Conservation (phyloP, 2,113 vertebrate species). For the Nettapus auritus region DNA sequence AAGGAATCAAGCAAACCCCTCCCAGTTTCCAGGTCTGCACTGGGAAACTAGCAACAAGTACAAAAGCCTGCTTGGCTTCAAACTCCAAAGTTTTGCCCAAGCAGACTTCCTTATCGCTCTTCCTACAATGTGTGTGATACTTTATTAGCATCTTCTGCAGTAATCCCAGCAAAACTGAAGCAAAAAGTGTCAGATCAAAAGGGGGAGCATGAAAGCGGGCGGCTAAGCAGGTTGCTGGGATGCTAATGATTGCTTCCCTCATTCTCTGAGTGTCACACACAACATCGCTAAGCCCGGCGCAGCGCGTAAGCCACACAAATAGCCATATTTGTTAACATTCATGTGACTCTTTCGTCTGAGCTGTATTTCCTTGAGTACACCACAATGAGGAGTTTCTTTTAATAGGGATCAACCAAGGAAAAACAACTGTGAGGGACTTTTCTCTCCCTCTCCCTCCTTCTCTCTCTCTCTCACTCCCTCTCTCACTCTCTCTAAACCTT, state of each 20-base stretch:
- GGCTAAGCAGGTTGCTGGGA: slow-evolving; percentile 75
- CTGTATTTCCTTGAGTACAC: slow-evolving; percentile 71
- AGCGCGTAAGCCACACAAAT: slow-evolving; percentile 75
- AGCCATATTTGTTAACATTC: slow-evolving; percentile 76
- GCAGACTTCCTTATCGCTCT: slow-evolving; percentile 69
- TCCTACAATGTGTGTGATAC: slow-evolving; percentile 33
- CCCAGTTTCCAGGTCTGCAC: neutral
- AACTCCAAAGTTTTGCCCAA: slow-evolving; percentile 17
- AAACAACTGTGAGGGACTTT: slow-evolving; percentile 75
- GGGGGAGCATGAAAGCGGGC: slow-evolving; percentile 65
- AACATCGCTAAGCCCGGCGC: slow-evolving; percentile 70
- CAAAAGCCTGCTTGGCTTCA: neutral
- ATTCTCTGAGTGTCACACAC: slow-evolving; percentile 75
- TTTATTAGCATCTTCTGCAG: slow-evolving; percentile 69
- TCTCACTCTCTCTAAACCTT: slow-evolving; percentile 85
- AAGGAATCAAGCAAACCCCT: neutral
- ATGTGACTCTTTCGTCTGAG: slow-evolving; percentile 67
- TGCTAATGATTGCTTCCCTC: slow-evolving; percentile 78
- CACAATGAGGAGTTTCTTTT: slow-evolving; percentile 75
- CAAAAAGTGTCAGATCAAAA: slow-evolving; percentile 71
- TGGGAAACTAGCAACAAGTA: slow-evolving; percentile 58
- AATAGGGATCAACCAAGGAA: slow-evolving; percentile 72
- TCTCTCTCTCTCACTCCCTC: slow-evolving; percentile 72
- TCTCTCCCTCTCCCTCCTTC: slow-evolving; percentile 58
- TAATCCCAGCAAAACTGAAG: slow-evolving; percentile 65